These are phyloP conservation scores for Drosophila rufa DNA, from an alignment of 1,140 invertebrate species.

Conservation along the genomic window DNA sequence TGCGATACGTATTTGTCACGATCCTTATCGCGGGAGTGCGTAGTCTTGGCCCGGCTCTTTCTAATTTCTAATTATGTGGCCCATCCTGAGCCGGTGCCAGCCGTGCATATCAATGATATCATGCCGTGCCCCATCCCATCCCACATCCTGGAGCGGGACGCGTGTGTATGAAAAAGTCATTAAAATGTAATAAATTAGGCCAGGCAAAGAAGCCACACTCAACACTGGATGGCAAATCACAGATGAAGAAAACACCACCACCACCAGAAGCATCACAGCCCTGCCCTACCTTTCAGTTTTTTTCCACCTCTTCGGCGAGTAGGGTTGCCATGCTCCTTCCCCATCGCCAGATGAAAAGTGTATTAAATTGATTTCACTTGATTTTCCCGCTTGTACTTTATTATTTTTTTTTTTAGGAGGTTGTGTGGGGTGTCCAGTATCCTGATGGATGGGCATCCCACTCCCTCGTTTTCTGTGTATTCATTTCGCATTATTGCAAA, in stretches of 20 bases:
- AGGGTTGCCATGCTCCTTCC: constrained; percentile 4
- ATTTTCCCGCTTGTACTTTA: constrained; percentile 70
- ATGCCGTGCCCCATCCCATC: constrained; percentile 16
- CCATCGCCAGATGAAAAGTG: constrained; percentile 49
- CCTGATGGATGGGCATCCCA: constrained; percentile 28
- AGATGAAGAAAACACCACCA: constrained; percentile 21
- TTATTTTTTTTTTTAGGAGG: constrained; percentile 55
- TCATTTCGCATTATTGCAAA: constrained; percentile 81
- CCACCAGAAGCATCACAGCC: neutral
- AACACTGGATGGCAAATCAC: constrained; percentile 11
- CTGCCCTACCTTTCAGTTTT: neutral
- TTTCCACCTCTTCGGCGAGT: neutral
- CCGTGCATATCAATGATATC: constrained; percentile 76
- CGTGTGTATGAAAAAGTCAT: constrained; percentile 76
- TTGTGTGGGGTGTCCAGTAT: constrained; percentile 23
- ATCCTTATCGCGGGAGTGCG: constrained; percentile 46
- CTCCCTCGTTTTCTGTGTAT: constrained; percentile 38
- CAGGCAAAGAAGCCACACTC: constrained; percentile 47
- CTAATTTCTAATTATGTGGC: constrained; percentile 50
- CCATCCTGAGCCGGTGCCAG: constrained; percentile 21
- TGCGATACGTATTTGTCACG: constrained; percentile 37
- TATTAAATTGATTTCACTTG: constrained; percentile 77
- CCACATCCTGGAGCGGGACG: neutral
- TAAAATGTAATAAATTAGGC: constrained; percentile 82
- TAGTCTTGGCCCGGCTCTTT: constrained; percentile 10